Evolutionary conservation across 2,113 vertebrate genomes (phyloP).

Genomic region (Charadrius vociferus): DNA sequence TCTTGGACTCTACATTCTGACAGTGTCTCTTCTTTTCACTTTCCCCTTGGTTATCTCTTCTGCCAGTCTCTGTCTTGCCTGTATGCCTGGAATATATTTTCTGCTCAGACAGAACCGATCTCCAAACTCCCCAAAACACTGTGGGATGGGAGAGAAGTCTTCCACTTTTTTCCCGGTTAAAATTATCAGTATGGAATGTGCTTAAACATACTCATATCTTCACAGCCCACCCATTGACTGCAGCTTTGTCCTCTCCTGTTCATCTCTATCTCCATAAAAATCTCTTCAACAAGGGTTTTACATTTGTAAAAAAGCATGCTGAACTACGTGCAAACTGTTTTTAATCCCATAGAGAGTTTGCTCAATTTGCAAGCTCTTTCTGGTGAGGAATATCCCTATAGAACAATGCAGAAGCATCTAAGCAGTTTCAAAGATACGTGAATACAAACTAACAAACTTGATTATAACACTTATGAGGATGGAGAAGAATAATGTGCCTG

Average conservation of each 20-base stretch:
- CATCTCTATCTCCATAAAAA: background rate
- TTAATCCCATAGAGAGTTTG: background rate
- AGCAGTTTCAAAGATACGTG: background rate
- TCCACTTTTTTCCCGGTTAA: background rate
- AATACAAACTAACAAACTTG: background rate
- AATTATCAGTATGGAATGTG: background rate
- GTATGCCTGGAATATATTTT: slow-evolving; percentile 5
- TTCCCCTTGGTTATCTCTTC: background rate
- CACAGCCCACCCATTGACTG: background rate
- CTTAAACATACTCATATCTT: background rate
- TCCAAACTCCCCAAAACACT: background rate
- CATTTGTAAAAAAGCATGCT: background rate
- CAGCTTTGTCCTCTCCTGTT: background rate
- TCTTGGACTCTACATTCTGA: background rate
- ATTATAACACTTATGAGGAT: background rate
- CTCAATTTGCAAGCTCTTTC: background rate
- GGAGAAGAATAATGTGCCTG: background rate
- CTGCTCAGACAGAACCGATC: background rate
- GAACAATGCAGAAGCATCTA: background rate
- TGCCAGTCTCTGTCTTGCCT: background rate
- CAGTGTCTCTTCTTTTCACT: background rate
- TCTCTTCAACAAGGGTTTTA: background rate
- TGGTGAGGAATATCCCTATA: background rate
- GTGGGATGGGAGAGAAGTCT: background rate
- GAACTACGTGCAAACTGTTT: background rate